phyloP scores from a whole-genome alignment of 2,113 vertebrate species.

The Gopherus evgoodei region DNA sequence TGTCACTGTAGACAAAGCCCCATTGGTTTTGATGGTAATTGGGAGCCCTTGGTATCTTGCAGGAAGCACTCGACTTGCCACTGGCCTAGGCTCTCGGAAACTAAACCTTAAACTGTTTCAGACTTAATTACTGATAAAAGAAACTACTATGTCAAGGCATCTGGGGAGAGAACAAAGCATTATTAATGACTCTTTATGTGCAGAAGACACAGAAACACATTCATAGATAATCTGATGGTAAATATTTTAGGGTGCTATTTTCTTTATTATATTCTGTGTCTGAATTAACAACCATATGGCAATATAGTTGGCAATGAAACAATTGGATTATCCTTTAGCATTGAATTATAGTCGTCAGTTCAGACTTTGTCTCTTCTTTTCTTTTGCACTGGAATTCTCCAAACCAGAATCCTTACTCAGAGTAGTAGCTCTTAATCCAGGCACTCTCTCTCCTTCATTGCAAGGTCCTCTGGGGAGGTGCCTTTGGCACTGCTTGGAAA shows the following conservation, averaged over 20 bases:
- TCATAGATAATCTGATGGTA: background rate
- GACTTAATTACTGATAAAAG: background rate
- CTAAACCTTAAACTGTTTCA: background rate
- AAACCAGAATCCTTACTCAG: background rate
- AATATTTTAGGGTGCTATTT: background rate
- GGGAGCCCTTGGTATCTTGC: fast-evolving
- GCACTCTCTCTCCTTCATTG: background rate
- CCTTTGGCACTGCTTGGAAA: background rate
- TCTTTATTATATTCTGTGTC: background rate
- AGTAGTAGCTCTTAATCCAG: background rate
- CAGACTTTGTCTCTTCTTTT: background rate
- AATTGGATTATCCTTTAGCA: background rate
- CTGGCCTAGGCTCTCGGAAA: background rate
- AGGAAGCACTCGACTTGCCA: background rate
- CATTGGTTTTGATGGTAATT: background rate
- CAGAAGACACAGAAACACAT: background rate
- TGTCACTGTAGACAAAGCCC: background rate
- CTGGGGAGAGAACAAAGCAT: background rate
- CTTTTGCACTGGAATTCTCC: background rate
- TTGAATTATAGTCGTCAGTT: background rate
- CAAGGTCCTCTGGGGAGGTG: background rate
- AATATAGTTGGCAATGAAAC: background rate
- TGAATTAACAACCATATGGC: background rate
- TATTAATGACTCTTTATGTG: background rate
- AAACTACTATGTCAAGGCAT: background rate